Percentiles rank a stretch among this genome's conserved stretches.
These are phyloP conservation scores for Pyrgus malvae DNA, from an alignment of 2,888 invertebrate genomes.

Conservation along the genomic window DNA sequence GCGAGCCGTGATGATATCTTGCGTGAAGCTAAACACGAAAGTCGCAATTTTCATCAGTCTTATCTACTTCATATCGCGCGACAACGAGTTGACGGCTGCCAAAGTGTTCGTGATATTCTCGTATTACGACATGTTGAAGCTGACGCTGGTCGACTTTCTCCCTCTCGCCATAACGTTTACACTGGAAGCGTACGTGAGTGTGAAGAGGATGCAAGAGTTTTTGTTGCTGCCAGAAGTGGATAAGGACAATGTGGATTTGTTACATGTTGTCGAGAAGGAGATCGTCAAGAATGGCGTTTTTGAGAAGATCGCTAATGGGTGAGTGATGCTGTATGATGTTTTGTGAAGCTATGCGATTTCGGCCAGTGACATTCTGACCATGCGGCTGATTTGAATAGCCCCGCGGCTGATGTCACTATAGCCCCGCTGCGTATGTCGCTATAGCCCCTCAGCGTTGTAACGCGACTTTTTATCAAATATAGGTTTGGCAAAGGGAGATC, in stretches of 20 bases:
- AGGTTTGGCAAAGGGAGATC: too few relatives aligned
- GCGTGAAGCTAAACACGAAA: constrained; percentile 89
- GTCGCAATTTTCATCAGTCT: constrained; percentile 90
- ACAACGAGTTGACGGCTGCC: constrained; percentile 86
- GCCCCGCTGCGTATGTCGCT: too few relatives aligned
- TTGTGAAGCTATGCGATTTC: too few relatives aligned
- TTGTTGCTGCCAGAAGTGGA: constrained; percentile 70
- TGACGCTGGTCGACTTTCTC: constrained; percentile 90
- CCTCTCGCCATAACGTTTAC: constrained; percentile 89
- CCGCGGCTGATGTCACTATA: too few relatives aligned
- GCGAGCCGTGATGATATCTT: constrained; percentile 85
- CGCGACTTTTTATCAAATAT: too few relatives aligned
- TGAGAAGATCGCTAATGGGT: constrained; percentile 75
- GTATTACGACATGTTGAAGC: constrained; percentile 89
- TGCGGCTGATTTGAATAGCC: too few relatives aligned
- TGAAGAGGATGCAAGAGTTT: constrained; percentile 86
- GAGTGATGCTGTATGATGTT: constrained; percentile 36
- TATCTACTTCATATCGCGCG: constrained; percentile 84
- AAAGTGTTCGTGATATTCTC: constrained; percentile 90
- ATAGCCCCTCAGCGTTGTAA: too few relatives aligned
- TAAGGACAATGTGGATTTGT: constrained; percentile 62
- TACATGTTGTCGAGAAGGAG: constrained; percentile 53
- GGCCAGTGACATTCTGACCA: too few relatives aligned
- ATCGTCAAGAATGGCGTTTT: constrained; percentile 54
- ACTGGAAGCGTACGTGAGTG: constrained; percentile 88